Base-by-base conservation (phyloP, 2,797 vertebrate species). In the Lerista edwardsae region DNA sequence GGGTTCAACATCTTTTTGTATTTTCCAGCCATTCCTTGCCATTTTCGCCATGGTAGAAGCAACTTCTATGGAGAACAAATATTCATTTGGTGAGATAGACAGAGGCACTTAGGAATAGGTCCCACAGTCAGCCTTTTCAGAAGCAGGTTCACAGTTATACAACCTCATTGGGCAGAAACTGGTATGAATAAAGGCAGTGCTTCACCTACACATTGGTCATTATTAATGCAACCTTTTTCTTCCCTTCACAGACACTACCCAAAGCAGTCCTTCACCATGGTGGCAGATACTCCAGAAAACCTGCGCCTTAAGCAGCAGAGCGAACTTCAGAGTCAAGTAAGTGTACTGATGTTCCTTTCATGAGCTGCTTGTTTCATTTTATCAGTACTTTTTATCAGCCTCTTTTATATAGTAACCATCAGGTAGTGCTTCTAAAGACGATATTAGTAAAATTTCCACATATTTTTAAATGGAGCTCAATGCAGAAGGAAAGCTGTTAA, bases 261-360 rank as follows among this genome's bases (percentile, higher is more conserved):
- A 85, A 99, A 98, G 96, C 97, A 98, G 89, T 95, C 96, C 90
- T 99, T 99, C 96, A 99, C 98, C 95, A 97, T 96, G 89, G 98
- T 99, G 96, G 97, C 98, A 10, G 98, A 99, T 94, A 99, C 98
- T 88, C 98, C 98, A 4, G 98, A 99, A 97, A 99, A 99, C 95
- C 96, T 98, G 91, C 98, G 98, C 64, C 97, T 99, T 86, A 98
- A 98, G 97, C 96, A 98, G 93, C 98, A 99, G 96, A 99, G 97
- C 12, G 97, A 98, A 96, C 97, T 98, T 87, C 98, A 99, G 95
- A 99, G 98, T 96, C 97, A 97, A 96, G 98, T 99, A 96, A 95
- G 93, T 29, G 0, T 25, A 0, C 0, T 6, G 57, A 34, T 1
- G 5, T 0, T 74, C 62, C 71, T 74, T 65, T 61, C 1, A 39